phyloP scores from a whole-genome alignment of 2,797 vertebrate genomes.

The Pygocentrus nattereri region DNA sequence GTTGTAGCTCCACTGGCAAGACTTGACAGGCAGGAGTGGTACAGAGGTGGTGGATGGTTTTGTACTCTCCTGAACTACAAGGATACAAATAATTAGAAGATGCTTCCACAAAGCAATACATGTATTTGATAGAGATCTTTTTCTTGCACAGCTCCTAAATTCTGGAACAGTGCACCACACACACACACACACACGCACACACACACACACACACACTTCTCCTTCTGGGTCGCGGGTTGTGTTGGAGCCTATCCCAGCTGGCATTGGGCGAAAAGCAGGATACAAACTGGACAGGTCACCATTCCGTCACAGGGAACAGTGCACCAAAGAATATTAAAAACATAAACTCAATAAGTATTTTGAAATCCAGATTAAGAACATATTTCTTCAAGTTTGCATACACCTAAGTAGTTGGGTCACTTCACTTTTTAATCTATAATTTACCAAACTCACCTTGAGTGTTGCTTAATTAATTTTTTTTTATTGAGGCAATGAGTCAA shows the following conservation, averaged over 20 bases:
- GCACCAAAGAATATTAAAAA: not conserved
- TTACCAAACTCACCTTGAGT: too few relatives aligned
- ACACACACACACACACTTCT: too few relatives aligned
- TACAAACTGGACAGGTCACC: too few relatives aligned
- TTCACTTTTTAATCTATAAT: not conserved
- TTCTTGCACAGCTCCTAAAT: not conserved
- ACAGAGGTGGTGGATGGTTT: constrained; percentile 70
- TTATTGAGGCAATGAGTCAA: too few relatives aligned
- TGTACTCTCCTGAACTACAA: constrained; percentile 61
- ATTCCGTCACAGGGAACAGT: too few relatives aligned
- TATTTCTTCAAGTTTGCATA: not conserved
- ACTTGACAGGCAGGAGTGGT: constrained; percentile 60
- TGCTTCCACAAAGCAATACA: not conserved
- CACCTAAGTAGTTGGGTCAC: not conserved
- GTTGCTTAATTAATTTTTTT: too few relatives aligned
- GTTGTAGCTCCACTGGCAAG: constrained; percentile 69
- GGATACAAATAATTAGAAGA: constrained; percentile 8
- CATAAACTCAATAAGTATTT: not conserved
- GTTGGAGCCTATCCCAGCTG: too few relatives aligned
- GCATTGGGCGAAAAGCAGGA: too few relatives aligned
- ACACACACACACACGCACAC: too few relatives aligned
- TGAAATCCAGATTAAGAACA: not conserved
- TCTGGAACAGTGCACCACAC: too few relatives aligned
- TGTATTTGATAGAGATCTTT: not conserved
- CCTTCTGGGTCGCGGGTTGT: too few relatives aligned